Evolutionary conservation across 2,888 invertebrate genomes (phyloP).

Genomic region (Balanococcus diminutus): DNA sequence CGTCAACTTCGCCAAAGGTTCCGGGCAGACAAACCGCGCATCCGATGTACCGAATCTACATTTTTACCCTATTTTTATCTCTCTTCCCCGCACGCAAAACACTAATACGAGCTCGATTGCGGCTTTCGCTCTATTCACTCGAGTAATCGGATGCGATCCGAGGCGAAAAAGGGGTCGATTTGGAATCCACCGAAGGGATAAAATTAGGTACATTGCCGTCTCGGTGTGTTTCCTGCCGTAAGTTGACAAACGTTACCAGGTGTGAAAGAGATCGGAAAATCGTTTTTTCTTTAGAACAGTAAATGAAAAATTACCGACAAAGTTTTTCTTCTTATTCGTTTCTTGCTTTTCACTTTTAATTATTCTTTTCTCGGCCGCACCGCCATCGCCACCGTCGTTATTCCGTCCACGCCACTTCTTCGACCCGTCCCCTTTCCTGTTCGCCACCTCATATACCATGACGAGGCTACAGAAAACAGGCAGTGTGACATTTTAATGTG

Average conservation of each 20-base stretch:
- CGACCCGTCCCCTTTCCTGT: background rate
- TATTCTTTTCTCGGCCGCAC: constrained; percentile 42
- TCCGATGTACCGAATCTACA: constrained; percentile 42
- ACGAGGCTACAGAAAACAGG: background rate
- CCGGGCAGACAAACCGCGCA: constrained; percentile 38
- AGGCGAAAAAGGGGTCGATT: background rate
- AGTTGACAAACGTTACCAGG: constrained; percentile 48
- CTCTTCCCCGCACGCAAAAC: background rate
- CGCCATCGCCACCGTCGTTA: background rate
- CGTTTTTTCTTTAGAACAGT: constrained; percentile 47
- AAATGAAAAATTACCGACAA: constrained; percentile 54
- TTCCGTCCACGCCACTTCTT: too few relatives aligned
- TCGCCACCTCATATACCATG: background rate
- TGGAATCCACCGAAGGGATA: background rate
- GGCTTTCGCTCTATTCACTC: background rate
- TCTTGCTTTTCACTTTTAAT: constrained; percentile 51
- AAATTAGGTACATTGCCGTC: constrained; percentile 29
- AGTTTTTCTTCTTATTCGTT: constrained; percentile 52
- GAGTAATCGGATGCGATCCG: background rate
- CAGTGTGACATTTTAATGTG: background rate
- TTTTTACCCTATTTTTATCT: too few relatives aligned
- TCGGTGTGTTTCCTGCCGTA: constrained; percentile 19
- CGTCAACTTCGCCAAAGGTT: constrained; percentile 21
- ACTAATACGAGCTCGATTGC: too few relatives aligned
- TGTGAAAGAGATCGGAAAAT: constrained; percentile 52